Base-by-base conservation (phyloP, 2,113 vertebrate species). In the Haplochromis vanheusdeni region DNA sequence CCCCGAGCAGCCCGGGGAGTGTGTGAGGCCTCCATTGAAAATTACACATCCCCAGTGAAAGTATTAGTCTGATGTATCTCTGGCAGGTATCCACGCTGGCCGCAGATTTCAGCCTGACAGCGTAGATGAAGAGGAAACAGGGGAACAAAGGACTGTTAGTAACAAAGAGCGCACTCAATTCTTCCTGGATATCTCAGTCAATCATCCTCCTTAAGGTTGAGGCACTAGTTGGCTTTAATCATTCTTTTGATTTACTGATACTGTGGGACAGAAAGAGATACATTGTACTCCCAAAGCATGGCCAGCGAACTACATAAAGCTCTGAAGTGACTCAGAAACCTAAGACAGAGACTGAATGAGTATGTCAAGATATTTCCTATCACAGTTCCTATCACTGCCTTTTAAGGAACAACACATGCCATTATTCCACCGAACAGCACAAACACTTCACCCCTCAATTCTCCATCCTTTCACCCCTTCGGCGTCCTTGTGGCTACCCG, bases 351-450 rank as follows among this genome's bases (percentile, higher is more conserved):
- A 75, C 79, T 7, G 23, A 90, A 85, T 14, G 40, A 90, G 82
- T 9, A 56, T 33, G 86, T 92, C 79, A 83, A 90, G 83, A 93
- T 68, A 91, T 87, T 40, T 85, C 58, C 79, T 56, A 80, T 45
- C 89, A 87, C 93, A 68, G 85, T 81, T 60, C 79, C 42, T 70
- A 87, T 84, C 23, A 58, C 89, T 83, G 80, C 80, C 86, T 80
- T 65, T 89, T 90, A 35, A 80, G 52, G 84, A 91, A 94, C 88
- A 94, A 92, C 92, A 82, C 68, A 52, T 80, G 70, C 75, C 81
- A 93, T 94, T 92, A 82, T 94, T 89, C 89, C 70, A 68, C 65
- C 49, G 19, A 6, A 92, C 87, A 85, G 85, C 75, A 60, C 80
- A 91, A 90, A 91, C 89, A 80, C 60, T 83, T 90, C 65, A 86